These are phyloP conservation scores for Sinodicranocentrus sp. DNA, from an alignment of 2,888 invertebrate species.

Conservation along the genomic window DNA sequence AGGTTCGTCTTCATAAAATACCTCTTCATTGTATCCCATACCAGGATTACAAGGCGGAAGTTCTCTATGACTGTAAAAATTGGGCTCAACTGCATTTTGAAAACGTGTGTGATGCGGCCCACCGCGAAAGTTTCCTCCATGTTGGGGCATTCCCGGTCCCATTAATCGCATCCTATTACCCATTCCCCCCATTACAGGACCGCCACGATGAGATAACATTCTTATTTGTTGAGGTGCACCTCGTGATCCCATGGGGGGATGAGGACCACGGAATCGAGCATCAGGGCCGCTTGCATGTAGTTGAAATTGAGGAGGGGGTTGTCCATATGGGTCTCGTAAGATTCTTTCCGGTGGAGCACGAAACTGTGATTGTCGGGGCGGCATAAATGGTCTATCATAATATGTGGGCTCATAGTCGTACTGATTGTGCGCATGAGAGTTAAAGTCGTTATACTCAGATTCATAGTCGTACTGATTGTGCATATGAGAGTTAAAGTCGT, in stretches of 20 bases:
- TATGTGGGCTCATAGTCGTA: too few species aligned
- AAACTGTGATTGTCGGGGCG: not conserved
- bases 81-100: too few species aligned
- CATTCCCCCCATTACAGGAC: conserved; percentile 21
- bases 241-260: conserved; percentile 9
- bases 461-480: not conserved
- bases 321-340: conserved; percentile 51
- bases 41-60: not conserved
- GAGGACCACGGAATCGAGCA: not conserved
- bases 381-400: conserved; percentile 14
- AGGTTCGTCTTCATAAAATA: conserved; percentile 60
- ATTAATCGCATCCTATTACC: conserved; percentile 1
- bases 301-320: not conserved
- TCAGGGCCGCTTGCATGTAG: not conserved
- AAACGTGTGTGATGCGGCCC: conserved; percentile 6
- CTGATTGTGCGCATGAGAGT: not conserved
- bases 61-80: not conserved
- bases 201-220: conserved; percentile 10
- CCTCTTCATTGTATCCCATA: conserved; percentile 26
- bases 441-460: not conserved
- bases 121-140: not conserved
- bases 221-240: conserved; percentile 1
- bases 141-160: conserved; percentile 22
- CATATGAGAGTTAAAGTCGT: not conserved
- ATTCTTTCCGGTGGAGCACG: conserved; percentile 54